Base-by-base conservation (phyloP, 2,888 invertebrate species). In the Cordilura impudica region DNA sequence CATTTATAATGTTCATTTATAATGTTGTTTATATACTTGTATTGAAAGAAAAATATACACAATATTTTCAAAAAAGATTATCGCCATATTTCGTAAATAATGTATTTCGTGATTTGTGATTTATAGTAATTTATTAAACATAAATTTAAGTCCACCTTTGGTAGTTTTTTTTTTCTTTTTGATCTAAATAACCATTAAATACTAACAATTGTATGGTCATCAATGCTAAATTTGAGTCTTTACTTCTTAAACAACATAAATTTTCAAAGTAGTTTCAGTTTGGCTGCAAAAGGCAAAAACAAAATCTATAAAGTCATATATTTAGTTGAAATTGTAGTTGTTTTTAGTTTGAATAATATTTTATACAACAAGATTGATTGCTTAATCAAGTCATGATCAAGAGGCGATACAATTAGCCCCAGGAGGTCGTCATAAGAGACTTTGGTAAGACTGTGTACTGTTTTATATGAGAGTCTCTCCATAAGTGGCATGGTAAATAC, bases 351-450 rank as follows among this genome's bases (percentile, higher is more conserved):
- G 8, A 10, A 3, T 23, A 12, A 14, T 39, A 43, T 56, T 23
- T 45, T 56, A 19, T 10, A 12, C 4, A 47, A 21, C 53, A 45
- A 81, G 81, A 84, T 83, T 85, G 87, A 87, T 87, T 85, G 84
- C 88, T 87, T 87, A 86, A 87, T 87, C 86, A 84, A 82, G 81
- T 74, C 81, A 81, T 81, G 82, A 83, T 83, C 83, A 78, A 81
- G 78, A 77, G 76, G 83, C 81, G 84, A 83, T 83, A 85, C 85
- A 85, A 85, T 85, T 84, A 86, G 86, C 86, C 86, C 83, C 86
- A 83, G 86, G 86, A 83, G 83, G 82, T 65, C 78, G 80, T 74
- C 75, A 80, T 83, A 84, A 83, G 83, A 81, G 53, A 1, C 53
- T 67, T 1, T 53, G 39, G 35, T 70, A 31, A 63, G 23, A 35